phyloP scores from a whole-genome alignment of 1,140 invertebrate genomes.

The Bacillus rossius region DNA sequence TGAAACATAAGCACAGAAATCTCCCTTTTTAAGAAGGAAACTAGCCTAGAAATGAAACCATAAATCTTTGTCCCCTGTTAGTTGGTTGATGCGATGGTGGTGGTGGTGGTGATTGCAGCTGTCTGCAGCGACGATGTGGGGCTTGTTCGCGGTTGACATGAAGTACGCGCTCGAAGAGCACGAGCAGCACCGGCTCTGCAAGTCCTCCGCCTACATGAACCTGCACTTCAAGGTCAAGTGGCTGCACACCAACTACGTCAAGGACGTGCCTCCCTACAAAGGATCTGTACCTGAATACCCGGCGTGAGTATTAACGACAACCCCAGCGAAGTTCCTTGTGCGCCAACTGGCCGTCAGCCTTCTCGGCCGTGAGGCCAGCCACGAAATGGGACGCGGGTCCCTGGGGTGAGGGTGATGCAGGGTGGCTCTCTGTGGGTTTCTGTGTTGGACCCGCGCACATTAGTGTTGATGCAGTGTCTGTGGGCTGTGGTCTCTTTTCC shows the following conservation, averaged over 20 bases:
- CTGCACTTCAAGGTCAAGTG: conserved; percentile 99
- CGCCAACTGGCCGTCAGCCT: background rate
- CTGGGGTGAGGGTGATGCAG: too few species aligned
- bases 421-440: too few species aligned
- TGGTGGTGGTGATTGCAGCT: too few species aligned
- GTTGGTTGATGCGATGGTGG: too few species aligned
- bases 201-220: conserved; percentile 99
- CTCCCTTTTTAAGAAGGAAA: too few species aligned
- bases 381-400: background rate
- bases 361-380: background rate
- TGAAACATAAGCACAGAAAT: too few species aligned
- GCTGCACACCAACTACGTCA: conserved; percentile 98
- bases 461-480: too few species aligned
- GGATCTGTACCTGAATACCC: conserved; percentile 92
- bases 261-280: conserved; percentile 95
- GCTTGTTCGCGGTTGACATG: conserved; percentile 94
- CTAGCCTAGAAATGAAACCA: too few species aligned
- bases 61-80: too few species aligned
- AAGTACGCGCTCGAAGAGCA: conserved; percentile 98
- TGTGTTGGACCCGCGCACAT: too few species aligned
- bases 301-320: conserved; percentile 50
- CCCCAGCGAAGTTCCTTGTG: background rate
- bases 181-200: conserved; percentile 91
- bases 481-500: too few species aligned
- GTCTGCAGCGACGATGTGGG: conserved; percentile 97